Evolutionary conservation across 2,888 invertebrate genomes (phyloP).

Genomic region (Synanthedon tipuliformis): DNA sequence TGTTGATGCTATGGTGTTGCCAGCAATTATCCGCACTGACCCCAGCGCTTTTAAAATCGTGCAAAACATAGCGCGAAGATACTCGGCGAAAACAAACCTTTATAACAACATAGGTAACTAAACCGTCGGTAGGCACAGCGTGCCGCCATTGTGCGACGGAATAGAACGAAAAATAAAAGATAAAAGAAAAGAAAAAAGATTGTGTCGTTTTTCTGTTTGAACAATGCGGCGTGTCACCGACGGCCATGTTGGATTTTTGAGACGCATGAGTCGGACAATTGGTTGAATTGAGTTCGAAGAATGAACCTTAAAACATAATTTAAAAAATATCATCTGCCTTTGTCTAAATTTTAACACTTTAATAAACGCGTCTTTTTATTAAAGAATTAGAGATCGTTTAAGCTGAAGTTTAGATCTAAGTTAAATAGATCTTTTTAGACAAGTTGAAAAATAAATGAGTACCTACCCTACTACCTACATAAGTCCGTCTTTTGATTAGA

Average conservation of each 20-base stretch:
- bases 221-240: constrained; percentile 62
- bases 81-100: constrained; percentile 7
- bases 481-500: no score
- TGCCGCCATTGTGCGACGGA: constrained; percentile 52
- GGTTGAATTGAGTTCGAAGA: background rate
- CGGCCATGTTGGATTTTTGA: constrained; percentile 43
- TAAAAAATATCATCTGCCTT: background rate
- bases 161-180: constrained; percentile 42
- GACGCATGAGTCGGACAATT: constrained; percentile 10
- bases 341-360: no score
- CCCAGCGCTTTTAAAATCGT: constrained; percentile 1
- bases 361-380: no score
- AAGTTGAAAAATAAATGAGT: no score
- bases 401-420: no score
- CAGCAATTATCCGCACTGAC: no score
- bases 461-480: no score
- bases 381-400: no score
- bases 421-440: no score
- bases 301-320: background rate
- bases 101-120: constrained; percentile 51
- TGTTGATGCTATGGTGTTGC: background rate
- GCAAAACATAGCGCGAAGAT: background rate
- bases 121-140: constrained; percentile 48
- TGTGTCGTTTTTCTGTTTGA: constrained; percentile 66
- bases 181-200: constrained; percentile 53